Base-by-base conservation (phyloP, 2,888 invertebrate genomes). In the Archips crataeganus region DNA sequence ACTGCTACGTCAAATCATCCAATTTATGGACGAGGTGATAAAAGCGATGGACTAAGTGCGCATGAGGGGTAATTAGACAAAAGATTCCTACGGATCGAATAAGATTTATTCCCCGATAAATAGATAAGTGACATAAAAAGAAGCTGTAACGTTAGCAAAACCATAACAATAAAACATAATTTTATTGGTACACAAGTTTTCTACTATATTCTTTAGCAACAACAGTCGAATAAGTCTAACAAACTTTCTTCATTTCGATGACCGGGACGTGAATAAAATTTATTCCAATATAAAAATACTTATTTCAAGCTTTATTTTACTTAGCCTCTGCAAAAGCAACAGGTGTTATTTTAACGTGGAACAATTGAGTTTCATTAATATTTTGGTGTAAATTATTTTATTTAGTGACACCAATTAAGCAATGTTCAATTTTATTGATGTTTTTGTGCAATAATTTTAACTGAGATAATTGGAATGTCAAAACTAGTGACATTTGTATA, bases 161-260 rank as follows among this genome's bases (percentile, higher is more conserved):
- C 54, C 4, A 54, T 23, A 54, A 23, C 6, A 15, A 54, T 54
- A 57, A 57, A 32, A 11, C 10, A 32, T 57, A 57, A 57, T 57
- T 34, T 11, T 57, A 57, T 34, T 57, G 32, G 57, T 32, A 32
- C 11, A 57, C 11, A 57, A 57, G 32, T 32, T 32, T 32, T 11
- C 57, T 57, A 57, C 57, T 6, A 3, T 32, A 0, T 32, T 57
- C 32, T 57, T 57, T 57, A 42, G 9, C 8, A 60, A 9, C 62
- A 32, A 51, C 15, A 69, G 8, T 23, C 11, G 11, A 61, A 69
- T 47, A 6, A 47, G 49, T 23, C 36, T 49, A 32, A 34, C 39
- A 63, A 70, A 70, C 70, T 70, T 64, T 70, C 32, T 70, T 70
- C 42, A 70, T 70, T 70, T 54, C 70, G 47, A 36, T 69, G 54